Conservation (phyloP, 2,888 invertebrate species). For the Sesamia inferens region DNA sequence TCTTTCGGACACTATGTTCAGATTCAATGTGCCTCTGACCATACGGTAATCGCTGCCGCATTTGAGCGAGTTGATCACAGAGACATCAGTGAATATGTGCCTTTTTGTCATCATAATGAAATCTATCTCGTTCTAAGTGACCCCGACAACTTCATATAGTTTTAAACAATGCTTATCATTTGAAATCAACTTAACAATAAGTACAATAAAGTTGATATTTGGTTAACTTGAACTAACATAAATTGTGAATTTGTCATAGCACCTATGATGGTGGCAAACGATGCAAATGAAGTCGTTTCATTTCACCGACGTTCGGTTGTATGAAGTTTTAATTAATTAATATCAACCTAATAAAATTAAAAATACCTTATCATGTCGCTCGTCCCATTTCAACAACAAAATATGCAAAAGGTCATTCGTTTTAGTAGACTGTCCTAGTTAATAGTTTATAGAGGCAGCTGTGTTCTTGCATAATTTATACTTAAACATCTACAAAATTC, state of each 20-base stretch:
- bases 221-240: no score
- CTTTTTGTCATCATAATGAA: no score
- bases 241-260: neutral
- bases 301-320: conserved; percentile 10
- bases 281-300: neutral
- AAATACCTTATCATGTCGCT: neutral
- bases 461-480: neutral
- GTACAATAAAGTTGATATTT: no score
- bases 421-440: neutral
- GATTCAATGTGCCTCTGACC: no score
- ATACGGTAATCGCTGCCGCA: no score
- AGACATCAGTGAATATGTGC: no score
- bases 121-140: no score
- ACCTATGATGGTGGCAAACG: neutral
- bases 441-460: neutral
- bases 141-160: no score
- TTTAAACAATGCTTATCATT: no score
- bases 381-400: neutral
- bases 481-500: neutral
- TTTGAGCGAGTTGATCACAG: no score
- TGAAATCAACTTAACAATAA: no score
- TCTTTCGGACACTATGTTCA: no score
- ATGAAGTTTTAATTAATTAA: neutral
- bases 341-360: neutral
- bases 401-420: neutral